Evolutionary conservation across 2,113 vertebrate species (phyloP).

Genomic region (Carettochelys insculpta): DNA sequence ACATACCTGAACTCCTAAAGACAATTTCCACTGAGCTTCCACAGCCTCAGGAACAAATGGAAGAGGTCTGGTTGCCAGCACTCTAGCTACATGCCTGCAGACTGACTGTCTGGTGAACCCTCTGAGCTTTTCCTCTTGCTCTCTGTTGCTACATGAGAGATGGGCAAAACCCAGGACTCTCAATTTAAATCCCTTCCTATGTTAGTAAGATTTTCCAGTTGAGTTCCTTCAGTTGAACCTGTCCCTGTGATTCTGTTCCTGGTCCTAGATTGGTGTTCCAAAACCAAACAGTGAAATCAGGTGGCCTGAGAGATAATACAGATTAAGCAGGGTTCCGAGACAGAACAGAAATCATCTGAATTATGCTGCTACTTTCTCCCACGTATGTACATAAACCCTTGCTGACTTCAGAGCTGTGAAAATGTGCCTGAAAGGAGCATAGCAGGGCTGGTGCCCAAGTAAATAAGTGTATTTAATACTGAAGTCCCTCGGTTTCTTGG

Average conservation of each 20-base stretch:
- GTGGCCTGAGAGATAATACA: neutral
- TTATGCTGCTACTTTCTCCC: neutral
- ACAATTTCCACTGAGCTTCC: neutral
- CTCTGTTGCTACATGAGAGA: neutral
- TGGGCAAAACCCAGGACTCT: neutral
- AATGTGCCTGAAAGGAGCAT: conserved; percentile 12
- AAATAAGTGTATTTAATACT: conserved; percentile 54
- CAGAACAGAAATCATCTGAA: neutral
- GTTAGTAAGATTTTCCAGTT: neutral
- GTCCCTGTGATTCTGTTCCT: neutral
- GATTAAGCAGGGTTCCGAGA: neutral
- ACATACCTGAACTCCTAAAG: neutral
- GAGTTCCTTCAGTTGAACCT: neutral
- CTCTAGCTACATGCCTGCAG: neutral
- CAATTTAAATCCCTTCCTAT: neutral
- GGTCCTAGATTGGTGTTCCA: neutral
- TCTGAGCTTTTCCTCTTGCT: neutral
- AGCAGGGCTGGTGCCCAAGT: conserved; percentile 33
- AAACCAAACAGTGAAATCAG: too few relatives aligned
- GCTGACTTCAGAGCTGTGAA: neutral
- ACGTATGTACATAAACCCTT: neutral
- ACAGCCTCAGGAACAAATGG: neutral
- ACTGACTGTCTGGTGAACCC: neutral
- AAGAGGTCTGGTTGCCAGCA: rapidly evolving
- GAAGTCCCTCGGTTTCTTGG: conserved; percentile 20